Evolutionary conservation across 1,140 invertebrate genomes (phyloP), one percentile per base, ranked within the genome.

Genomic region (Parapsyche elsis): DNA sequence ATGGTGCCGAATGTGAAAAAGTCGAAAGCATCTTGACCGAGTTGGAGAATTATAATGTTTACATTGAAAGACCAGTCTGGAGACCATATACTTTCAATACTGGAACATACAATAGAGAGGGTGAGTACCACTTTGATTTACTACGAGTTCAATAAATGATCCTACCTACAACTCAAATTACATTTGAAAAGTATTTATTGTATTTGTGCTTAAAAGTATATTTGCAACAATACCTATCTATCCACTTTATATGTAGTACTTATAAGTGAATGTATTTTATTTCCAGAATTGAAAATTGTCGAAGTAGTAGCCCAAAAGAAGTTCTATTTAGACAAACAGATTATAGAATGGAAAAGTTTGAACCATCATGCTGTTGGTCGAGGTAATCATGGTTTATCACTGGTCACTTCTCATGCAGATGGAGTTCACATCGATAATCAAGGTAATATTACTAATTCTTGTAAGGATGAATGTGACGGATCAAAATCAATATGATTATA

Each of bases 31-130:
- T 78, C 23, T 16, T 77, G 26, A 45, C 45, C 9, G 38, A 67
- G 14, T 64, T 82, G 7, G 46, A 71, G 1, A 45, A 53, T 7
- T 45, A 57, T 16, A 73, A 80, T 49, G 26, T 73, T 19, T n/a
- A 80, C 44, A 38, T 75, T 23, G 57, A 82, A 19, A 49, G 53
- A 16, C 81, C 81, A 24, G 10, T 82, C 23, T 82, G 81, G 79
- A 79, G 79, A 19, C 59, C 46, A 24, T 83, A 83, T 38, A 76
- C 57, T 5, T 83, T 75, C 44, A 38, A 70, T 38, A 83, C 81
- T n/a, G 81, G 81, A 19, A 24, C 81, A 5, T 80, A 80, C 45
- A 83, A 83, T 53, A 61, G 81, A 70, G 76, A 83, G 67, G 79
- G 79, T 77, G 71, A 21, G 30, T 38, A 38, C 67, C 67, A 71